Evolutionary conservation across 2,888 invertebrate species (phyloP).

Genomic region (Andrena marginata): DNA sequence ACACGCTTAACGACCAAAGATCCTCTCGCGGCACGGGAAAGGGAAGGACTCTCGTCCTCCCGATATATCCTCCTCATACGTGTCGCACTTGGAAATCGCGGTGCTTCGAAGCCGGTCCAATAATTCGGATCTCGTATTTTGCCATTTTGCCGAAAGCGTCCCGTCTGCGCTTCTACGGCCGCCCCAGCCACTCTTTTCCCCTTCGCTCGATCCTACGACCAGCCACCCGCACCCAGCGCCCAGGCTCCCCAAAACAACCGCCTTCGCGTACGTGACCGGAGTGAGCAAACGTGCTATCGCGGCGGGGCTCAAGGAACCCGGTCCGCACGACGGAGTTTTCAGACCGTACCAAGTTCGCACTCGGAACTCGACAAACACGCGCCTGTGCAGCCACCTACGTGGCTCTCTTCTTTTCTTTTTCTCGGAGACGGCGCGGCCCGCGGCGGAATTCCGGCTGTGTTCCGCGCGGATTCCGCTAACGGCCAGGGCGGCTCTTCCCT

Average conservation of each 20-base stretch:
- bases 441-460: slow-evolving; percentile 24
- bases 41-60: slow-evolving; percentile 35
- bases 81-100: slow-evolving; percentile 71
- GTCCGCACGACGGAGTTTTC: slow-evolving; percentile 58
- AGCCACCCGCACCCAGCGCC: slow-evolving; percentile 15
- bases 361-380: slow-evolving; percentile 54
- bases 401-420: neutral
- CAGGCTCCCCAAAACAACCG: slow-evolving; percentile 69
- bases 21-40: slow-evolving; percentile 23
- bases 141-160: slow-evolving; percentile 67
- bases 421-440: slow-evolving; percentile 9
- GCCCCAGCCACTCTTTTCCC: neutral
- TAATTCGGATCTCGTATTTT: slow-evolving; percentile 76
- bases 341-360: slow-evolving; percentile 65
- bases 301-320: slow-evolving; percentile 41
- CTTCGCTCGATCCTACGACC: slow-evolving; percentile 1
- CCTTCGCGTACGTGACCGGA: slow-evolving; percentile 66
- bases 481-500: neutral
- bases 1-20: slow-evolving; percentile 51
- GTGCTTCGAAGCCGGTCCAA: slow-evolving; percentile 60
- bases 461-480: slow-evolving; percentile 18
- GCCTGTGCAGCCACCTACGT: slow-evolving; percentile 18
- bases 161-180: slow-evolving; percentile 40
- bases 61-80: slow-evolving; percentile 64
- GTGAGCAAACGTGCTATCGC: slow-evolving; percentile 60